Conservation (phyloP, 2,797 vertebrate species). For the Leptodactylus fallax region DNA sequence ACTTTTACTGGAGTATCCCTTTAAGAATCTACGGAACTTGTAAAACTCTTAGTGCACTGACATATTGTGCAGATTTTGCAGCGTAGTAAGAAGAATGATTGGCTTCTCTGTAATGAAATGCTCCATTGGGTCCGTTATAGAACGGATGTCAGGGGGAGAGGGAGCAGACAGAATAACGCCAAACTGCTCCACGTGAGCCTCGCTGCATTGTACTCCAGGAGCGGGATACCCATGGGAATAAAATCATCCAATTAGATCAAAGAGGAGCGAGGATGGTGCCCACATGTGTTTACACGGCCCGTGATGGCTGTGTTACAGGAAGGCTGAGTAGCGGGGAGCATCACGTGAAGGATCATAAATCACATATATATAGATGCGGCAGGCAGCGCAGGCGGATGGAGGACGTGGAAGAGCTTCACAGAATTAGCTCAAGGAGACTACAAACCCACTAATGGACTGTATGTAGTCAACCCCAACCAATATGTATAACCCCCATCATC, state of each 20-base stretch:
- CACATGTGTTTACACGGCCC: constrained; percentile 20
- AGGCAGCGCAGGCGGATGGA: neutral
- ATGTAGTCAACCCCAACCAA: too few relatives aligned
- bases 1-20: neutral
- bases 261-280: neutral
- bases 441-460: neutral
- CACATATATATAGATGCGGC: constrained; percentile 18
- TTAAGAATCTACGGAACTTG: neutral
- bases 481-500: too few relatives aligned
- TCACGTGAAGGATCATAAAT: neutral
- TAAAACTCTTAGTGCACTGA: neutral
- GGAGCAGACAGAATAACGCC: neutral
- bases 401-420: neutral
- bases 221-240: constrained; percentile 7
- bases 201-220: neutral
- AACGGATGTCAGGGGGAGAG: neutral
- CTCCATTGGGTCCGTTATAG: constrained; percentile 11
- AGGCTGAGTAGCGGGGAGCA: neutral
- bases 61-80: constrained; percentile 8
- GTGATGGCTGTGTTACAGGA: neutral
- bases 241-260: neutral
- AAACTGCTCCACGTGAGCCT: neutral
- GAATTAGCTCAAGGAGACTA: neutral
- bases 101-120: constrained; percentile 16
- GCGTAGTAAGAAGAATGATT: constrained; percentile 3